Conservation (phyloP, 2,797 vertebrate species). For the Enteromius viviparus region DNA sequence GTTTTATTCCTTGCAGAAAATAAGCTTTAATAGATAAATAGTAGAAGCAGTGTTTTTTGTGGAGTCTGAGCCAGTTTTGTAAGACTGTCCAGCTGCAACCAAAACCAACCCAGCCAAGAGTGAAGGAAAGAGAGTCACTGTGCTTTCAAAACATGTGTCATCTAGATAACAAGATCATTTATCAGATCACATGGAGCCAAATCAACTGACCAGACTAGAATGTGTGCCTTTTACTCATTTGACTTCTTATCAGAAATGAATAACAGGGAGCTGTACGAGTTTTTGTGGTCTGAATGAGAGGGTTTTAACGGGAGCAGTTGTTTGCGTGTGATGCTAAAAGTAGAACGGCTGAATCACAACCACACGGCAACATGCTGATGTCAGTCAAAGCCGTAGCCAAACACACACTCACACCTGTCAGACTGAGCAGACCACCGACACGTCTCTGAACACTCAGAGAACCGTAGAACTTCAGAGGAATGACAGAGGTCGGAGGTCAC, state of each 20-base stretch:
- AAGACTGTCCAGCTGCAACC: slow-evolving; percentile 8
- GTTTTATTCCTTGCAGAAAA: not conserved
- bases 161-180: not conserved
- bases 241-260: not conserved
- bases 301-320: slow-evolving; percentile 15
- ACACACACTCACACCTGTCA: slow-evolving; percentile 26
- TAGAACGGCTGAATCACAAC: slow-evolving; percentile 40
- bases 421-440: not conserved
- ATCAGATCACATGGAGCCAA: not conserved
- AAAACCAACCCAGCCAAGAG: slow-evolving; percentile 17
- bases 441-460: not conserved
- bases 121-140: slow-evolving; percentile 16
- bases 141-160: slow-evolving; percentile 1
- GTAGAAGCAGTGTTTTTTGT: slow-evolving; percentile 1
- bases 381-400: slow-evolving; percentile 48
- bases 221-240: not conserved
- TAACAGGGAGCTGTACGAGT: not conserved
- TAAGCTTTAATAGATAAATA: not conserved
- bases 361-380: slow-evolving; percentile 46
- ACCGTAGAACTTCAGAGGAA: not conserved
- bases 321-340: slow-evolving; percentile 44
- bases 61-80: not conserved
- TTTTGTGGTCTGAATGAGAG: slow-evolving; percentile 8
- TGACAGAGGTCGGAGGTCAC: not conserved
- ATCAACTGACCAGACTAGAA: not conserved